Base-by-base conservation (phyloP, 2,797 vertebrate species). In the Amblyopsis hoosieri region DNA sequence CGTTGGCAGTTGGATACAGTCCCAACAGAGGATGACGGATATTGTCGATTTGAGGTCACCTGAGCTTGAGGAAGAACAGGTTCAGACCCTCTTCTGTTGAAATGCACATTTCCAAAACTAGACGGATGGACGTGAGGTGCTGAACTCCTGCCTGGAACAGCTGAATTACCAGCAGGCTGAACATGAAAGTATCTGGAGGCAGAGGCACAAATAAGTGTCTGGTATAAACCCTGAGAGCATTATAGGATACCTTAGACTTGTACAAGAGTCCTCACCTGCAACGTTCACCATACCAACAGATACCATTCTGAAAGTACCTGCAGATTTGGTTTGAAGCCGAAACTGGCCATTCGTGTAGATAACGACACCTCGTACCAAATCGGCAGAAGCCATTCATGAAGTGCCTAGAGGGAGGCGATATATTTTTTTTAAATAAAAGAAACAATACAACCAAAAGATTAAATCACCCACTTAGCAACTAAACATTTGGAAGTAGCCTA, bases 291-390 rank as follows among this genome's bases (percentile, higher is more conserved):
- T 87, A 93, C 86, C 91, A 93, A 81, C 95, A 97, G 61, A 76
- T 83, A 55, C 94, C 94, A 56, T 91, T 91, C 85, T 93, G 94
- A 85, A 94, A 97, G 79, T 94, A 94, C 57, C 92, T 86, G 86
- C 95, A 97, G 72, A 92, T 75, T 54, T 71, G 92, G 37, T 81
- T 4, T 9, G 82, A 63, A 2, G 76, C 91, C 29, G 76, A 29
- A 17, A 51, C 46, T 45, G 90, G 83, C 78, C 66, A 72, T 48
- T 92, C 89, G 7, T 94, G 93, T 0, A 81, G 89, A 81, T 90
- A 95, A 54, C 31, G 78, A 76, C 92, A 95, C 58, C 82, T 90
- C 6, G 65, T 57, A 62, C 92, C 94, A 84, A 89, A 88, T 60
- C 70, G 82, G 80, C 92, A 94, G 23, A 37, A 72, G 29, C 94